Percentiles rank a stretch among this genome's conserved stretches.
These are phyloP conservation scores for Zaprionus nigranus DNA, from an alignment of 1,140 invertebrate species.

Conservation along the genomic window DNA sequence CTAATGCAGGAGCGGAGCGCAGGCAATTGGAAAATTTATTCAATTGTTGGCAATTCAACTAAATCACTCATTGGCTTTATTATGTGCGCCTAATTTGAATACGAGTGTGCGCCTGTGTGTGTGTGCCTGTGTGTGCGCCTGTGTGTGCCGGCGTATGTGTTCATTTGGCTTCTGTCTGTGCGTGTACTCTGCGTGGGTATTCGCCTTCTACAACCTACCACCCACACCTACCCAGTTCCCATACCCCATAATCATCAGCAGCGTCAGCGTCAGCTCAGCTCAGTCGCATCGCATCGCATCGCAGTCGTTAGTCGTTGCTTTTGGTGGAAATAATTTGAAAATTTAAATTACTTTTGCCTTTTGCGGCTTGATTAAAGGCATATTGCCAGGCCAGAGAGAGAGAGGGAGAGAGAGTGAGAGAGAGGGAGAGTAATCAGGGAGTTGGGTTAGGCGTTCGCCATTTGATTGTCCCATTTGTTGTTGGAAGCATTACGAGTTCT, in stretches of 20 bases:
- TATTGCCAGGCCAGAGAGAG: slow-evolving; percentile 95
- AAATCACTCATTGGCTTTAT: slow-evolving; percentile 83
- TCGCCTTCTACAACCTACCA: not conserved
- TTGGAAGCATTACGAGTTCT: not conserved
- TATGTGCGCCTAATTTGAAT: slow-evolving; percentile 78
- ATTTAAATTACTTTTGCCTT: slow-evolving; percentile 73
- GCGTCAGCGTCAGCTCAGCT: not conserved
- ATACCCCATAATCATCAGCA: slow-evolving; percentile 25
- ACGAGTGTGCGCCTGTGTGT: slow-evolving; percentile 40
- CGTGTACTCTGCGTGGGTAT: slow-evolving; percentile 12
- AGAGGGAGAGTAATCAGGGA: not conserved
- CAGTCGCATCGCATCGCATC: slow-evolving; percentile 19
- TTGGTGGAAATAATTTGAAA: slow-evolving; percentile 80
- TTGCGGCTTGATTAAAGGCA: slow-evolving; percentile 87
- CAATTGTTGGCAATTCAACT: slow-evolving; percentile 83
- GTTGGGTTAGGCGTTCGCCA: not conserved
- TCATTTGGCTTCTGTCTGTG: slow-evolving; percentile 5
- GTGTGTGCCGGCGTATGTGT: slow-evolving; percentile 1
- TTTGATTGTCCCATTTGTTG: slow-evolving; percentile 10
- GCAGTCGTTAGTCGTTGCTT: slow-evolving; percentile 26
- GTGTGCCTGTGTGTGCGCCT: slow-evolving; percentile 19
- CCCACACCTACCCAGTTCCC: not conserved
- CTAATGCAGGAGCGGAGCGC: slow-evolving; percentile 70
- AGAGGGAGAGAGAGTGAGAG: not conserved
- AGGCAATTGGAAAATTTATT: slow-evolving; percentile 84